phyloP scores from a whole-genome alignment of 2,113 vertebrate species.

The Ciconia stormi region DNA sequence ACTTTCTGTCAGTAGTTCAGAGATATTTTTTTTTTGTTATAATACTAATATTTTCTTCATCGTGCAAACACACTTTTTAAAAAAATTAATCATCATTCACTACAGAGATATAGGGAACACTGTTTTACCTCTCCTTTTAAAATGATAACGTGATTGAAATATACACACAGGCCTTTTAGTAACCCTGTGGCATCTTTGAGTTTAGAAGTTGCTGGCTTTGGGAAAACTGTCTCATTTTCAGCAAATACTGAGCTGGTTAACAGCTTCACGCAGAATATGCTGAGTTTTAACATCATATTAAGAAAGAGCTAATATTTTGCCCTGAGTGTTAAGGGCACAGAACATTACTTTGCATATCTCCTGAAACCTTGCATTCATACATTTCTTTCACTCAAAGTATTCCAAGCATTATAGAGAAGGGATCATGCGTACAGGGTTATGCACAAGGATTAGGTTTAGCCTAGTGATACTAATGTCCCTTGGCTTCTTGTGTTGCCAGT shows the following conservation, averaged over 20 bases:
- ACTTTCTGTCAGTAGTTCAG: background rate
- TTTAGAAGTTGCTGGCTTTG: background rate
- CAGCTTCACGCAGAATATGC: background rate
- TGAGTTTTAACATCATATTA: background rate
- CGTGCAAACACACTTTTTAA: fast-evolving
- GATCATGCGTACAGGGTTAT: background rate
- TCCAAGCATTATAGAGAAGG: background rate
- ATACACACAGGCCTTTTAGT: background rate
- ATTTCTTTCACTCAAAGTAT: background rate
- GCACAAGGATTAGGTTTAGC: background rate
- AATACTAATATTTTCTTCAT: background rate
- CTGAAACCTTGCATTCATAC: background rate
- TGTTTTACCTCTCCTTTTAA: background rate
- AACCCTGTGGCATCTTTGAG: background rate
- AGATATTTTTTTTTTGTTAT: background rate
- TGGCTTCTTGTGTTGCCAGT: background rate
- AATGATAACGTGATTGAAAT: background rate
- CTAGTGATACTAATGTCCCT: background rate
- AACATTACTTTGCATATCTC: background rate
- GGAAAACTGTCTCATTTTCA: background rate
- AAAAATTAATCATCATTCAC: background rate
- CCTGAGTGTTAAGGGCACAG: background rate
- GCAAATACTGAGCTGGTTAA: background rate
- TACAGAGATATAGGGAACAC: background rate
- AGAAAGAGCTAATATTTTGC: background rate